Conservation (phyloP, 2,888 invertebrate species). For the Acrobasis repandana region DNA sequence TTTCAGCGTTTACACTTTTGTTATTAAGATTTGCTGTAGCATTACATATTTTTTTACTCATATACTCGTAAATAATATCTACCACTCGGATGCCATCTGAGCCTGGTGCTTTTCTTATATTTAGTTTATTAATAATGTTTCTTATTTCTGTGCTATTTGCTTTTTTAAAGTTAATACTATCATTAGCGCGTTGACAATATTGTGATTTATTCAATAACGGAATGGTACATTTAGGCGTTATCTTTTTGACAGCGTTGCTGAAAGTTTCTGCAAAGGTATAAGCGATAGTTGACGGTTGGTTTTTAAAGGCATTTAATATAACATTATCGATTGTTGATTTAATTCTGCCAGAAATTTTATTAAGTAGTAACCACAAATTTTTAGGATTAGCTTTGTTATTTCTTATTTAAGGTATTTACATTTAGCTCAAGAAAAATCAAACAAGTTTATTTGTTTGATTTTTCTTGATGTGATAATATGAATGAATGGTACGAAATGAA, state of each 20-base stretch:
- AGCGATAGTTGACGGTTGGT: background rate
- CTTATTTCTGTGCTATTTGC: too few relatives aligned
- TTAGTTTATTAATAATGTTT: too few relatives aligned
- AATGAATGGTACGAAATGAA: too few relatives aligned
- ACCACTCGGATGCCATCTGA: slow-evolving; percentile 27
- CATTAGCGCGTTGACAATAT: too few relatives aligned
- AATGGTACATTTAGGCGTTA: background rate
- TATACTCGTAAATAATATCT: slow-evolving; percentile 22
- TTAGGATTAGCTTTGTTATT: background rate
- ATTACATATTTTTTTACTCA: slow-evolving; percentile 15
- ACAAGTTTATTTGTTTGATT: slow-evolving; percentile 26
- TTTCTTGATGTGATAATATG: too few relatives aligned
- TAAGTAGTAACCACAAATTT: background rate
- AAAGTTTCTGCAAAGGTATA: background rate
- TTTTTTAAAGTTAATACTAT: too few relatives aligned
- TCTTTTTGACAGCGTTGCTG: background rate
- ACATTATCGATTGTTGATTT: background rate
- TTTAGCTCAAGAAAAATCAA: slow-evolving; percentile 15
- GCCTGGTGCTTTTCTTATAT: slow-evolving; percentile 28
- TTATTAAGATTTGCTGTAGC: slow-evolving; percentile 27
- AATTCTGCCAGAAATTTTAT: slow-evolving; percentile 1
- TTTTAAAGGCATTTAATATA: background rate
- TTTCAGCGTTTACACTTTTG: slow-evolving; percentile 8
- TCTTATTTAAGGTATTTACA: slow-evolving; percentile 8
- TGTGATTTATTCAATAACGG: too few relatives aligned